Evolutionary conservation across 2,113 vertebrate species (phyloP).

Genomic region (Bambusicola thoracicus): DNA sequence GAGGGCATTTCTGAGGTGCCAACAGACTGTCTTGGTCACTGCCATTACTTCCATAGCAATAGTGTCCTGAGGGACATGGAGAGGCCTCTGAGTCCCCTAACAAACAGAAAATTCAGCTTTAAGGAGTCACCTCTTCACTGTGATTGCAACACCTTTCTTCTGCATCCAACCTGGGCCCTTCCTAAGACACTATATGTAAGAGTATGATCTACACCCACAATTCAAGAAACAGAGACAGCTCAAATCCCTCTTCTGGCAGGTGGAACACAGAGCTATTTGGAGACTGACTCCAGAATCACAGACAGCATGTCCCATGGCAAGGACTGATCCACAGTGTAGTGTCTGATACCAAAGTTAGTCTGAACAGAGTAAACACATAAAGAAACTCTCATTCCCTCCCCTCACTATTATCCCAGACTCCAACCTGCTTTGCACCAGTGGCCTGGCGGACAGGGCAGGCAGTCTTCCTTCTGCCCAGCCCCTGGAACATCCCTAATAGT

Average conservation of each 20-base stretch:
- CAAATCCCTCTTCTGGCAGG: neutral
- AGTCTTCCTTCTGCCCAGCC: conserved; percentile 81
- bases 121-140: neutral
- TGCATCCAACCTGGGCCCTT: neutral
- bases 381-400: neutral
- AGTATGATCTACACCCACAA: neutral
- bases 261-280: neutral
- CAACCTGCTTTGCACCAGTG: conserved; percentile 88
- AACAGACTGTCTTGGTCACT: conserved; percentile 42
- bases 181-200: neutral
- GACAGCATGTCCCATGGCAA: neutral
- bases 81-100: conserved; percentile 78
- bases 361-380: neutral
- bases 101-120: neutral
- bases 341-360: neutral
- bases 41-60: conserved; percentile 81
- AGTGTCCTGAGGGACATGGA: conserved; percentile 84
- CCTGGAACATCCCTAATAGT: conserved; percentile 78
- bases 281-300: neutral
- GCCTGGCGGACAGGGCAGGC: conserved; percentile 83
- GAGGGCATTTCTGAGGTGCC: conserved; percentile 83
- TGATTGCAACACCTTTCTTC: neutral
- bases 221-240: neutral
- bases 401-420: rapidly evolving
- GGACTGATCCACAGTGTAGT: rapidly evolving